A percentile compares a stretch with the other conserved stretches of the same genome.
Evolutionary conservation across 2,888 invertebrate genomes (phyloP).

Genomic region (Caenorhabditis macrosperma): DNA sequence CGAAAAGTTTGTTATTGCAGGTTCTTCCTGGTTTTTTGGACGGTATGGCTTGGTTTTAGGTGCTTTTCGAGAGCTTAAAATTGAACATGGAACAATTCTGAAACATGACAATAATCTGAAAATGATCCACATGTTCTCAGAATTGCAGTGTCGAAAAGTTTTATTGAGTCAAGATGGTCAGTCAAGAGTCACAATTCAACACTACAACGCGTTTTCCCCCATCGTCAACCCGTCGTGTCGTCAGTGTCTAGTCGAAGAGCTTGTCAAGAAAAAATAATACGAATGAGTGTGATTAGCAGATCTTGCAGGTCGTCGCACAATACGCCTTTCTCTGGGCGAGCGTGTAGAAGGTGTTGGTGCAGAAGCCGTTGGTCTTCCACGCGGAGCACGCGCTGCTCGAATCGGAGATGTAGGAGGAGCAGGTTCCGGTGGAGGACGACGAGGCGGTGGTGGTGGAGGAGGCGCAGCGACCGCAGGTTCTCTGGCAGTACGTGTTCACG

Average conservation of each 20-base stretch:
- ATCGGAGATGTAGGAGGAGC: constrained; percentile 15
- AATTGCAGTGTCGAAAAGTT: neutral
- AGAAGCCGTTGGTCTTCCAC: constrained; percentile 24
- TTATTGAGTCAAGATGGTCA: neutral
- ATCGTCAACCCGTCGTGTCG: neutral
- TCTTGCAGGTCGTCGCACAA: constrained; percentile 19
- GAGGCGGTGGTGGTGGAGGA: neutral
- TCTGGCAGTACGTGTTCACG: constrained; percentile 58
- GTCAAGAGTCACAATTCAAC: neutral
- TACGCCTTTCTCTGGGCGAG: neutral
- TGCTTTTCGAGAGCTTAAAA: too few relatives aligned
- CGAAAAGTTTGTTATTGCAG: too few relatives aligned
- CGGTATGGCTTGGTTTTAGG: too few relatives aligned
- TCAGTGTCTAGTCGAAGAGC: neutral
- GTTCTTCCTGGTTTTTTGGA: too few relatives aligned
- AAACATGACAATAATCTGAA: too few relatives aligned
- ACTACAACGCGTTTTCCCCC: neutral
- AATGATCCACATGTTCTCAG: neutral
- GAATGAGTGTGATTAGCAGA: neutral
- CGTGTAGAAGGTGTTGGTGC: constrained; percentile 37
- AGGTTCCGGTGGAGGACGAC: neutral
- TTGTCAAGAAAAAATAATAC: neutral
- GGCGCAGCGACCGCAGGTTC: constrained; percentile 54
- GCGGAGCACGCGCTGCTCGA: constrained; percentile 8
- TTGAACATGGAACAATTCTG: too few relatives aligned